phyloP scores from a whole-genome alignment of 1,140 invertebrate genomes.

The Mizuhopecten yessoensis region DNA sequence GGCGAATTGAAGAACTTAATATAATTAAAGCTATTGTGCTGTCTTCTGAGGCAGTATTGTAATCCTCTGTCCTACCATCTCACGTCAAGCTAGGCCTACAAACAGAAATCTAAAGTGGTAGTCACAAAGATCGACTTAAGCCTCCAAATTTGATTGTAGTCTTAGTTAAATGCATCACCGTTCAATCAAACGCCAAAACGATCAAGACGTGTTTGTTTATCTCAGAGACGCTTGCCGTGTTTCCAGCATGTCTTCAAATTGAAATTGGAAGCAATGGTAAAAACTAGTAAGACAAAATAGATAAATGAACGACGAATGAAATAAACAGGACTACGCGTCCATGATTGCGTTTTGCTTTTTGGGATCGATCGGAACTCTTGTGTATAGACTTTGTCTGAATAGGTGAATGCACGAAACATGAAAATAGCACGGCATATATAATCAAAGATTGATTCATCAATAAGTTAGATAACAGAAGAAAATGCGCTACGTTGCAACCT shows the following conservation, averaged over 20 bases:
- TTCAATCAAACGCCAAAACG: constrained; percentile 30
- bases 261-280: constrained; percentile 28
- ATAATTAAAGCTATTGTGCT: not conserved
- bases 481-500: no score
- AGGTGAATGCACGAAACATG: not conserved
- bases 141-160: constrained; percentile 5
- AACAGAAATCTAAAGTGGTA: constrained; percentile 27
- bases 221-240: constrained; percentile 1
- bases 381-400: not conserved
- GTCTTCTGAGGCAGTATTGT: not conserved
- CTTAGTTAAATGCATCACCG: not conserved
- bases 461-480: not conserved
- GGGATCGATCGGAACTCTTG: not conserved
- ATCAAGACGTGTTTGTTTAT: not conserved
- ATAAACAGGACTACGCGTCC: not conserved
- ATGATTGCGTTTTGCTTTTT: not conserved
- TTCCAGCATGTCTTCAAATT: constrained; percentile 34
- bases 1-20: constrained; percentile 15
- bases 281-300: constrained; percentile 20
- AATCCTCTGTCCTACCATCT: not conserved
- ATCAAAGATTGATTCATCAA: not conserved
- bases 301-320: not conserved
- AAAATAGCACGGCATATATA: not conserved
- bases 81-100: not conserved
- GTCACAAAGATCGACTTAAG: constrained; percentile 26